Percentiles rank a stretch among this genome's conserved stretches.
These are phyloP conservation scores for Phytoseiulus persimilis DNA, from an alignment of 2,888 invertebrate genomes.

Conservation along the genomic window DNA sequence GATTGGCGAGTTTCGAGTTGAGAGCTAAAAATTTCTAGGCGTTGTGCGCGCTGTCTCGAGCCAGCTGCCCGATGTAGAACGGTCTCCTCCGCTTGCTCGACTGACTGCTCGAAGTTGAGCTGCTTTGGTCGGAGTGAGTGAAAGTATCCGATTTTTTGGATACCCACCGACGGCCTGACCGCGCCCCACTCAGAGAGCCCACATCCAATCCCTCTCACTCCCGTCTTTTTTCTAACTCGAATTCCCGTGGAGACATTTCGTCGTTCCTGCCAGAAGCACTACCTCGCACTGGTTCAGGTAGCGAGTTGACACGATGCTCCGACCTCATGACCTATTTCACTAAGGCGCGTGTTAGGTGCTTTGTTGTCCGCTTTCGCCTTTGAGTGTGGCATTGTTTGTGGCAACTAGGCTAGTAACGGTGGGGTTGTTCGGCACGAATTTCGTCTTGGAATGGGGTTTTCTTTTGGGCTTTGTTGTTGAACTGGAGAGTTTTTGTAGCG, in stretches of 20 bases:
- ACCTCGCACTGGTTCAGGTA: neutral
- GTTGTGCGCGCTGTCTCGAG: neutral
- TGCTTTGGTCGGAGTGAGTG: neutral
- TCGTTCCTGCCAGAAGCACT: neutral
- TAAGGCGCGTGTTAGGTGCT: neutral
- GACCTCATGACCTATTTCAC: neutral
- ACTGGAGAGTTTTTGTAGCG: neutral
- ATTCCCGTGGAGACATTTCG: neutral
- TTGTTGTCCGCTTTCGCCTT: neutral
- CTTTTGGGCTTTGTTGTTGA: neutral
- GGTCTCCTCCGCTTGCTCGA: neutral
- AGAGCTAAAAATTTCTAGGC: neutral
- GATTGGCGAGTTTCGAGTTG: neutral
- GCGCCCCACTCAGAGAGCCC: neutral
- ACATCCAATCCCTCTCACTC: constrained; percentile 5
- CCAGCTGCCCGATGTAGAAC: neutral
- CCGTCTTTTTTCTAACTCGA: neutral
- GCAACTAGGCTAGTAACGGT: neutral
- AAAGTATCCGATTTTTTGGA: neutral
- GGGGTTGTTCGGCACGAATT: neutral
- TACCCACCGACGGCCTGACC: neutral
- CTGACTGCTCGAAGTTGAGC: neutral
- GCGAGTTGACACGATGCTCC: neutral
- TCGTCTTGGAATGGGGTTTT: neutral
- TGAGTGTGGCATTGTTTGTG: neutral